Base-by-base conservation (phyloP, 2,888 invertebrate species). In the Pheosia tremula region DNA sequence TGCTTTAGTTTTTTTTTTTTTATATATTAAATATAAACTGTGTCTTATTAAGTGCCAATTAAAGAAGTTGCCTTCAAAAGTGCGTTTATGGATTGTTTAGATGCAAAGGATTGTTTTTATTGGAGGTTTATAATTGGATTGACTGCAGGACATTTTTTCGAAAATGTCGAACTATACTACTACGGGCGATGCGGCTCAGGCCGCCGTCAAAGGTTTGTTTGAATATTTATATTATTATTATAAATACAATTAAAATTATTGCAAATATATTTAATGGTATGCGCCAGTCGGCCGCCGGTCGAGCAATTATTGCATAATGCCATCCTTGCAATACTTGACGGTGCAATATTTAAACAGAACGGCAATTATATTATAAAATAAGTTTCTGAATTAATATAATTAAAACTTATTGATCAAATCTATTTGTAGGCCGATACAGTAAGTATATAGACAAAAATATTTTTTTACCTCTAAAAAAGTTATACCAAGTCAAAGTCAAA, bases 91-190 rank as follows among this genome's bases (percentile, higher is more conserved):
- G 70, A 69, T 67, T 82, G 77, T 75, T 78, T 75, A 54, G 52
- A 60, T 66, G 67, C 63, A 58, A 68, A 68, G 81, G 81, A 83
- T 82, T 83, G 73, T 79, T 80, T 24, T 62, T 74, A 71, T 66
- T 64, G 66, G 63, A 74, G 69, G 69, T 74, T 72, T 74, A 11
- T 80, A 79, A 73, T 75, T 77, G 69, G 77, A 79, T 76, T 80
- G 62, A 72, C 78, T 65, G 70, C 64, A 64, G 70, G 75, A 75
- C 70, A 68, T 81, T 56, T 45, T 56, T 56, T 38, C 10, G 83
- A 86, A 88, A 80, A 92, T 93, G 93, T 87, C 92, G 73, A 84
- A 81, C 79, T 84, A 87, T 74, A 83, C 86, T 71, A 81, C 83
- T 67, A 75, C 81, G 68, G 86, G 83, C 71, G 89, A 85, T 75